These are phyloP conservation scores for Agonopterix heracliana DNA, from an alignment of 2,888 invertebrate genomes.

Conservation along the genomic window DNA sequence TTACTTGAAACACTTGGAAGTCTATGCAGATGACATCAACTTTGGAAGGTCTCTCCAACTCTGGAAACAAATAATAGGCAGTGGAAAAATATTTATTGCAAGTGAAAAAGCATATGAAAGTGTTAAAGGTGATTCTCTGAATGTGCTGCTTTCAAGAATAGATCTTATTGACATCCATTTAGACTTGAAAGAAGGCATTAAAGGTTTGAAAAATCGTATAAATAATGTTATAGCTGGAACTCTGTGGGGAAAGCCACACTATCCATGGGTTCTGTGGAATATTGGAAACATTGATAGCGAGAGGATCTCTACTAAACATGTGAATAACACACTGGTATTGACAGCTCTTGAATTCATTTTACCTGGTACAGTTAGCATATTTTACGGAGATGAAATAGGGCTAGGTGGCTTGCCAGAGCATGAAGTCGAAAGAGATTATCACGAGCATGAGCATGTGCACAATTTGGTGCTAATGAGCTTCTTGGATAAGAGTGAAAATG, in stretches of 20 bases:
- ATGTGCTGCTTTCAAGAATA: constrained; percentile 78
- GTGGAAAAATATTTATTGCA: constrained; percentile 80
- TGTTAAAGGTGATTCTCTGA: constrained; percentile 61
- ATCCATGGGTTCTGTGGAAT: constrained; percentile 89
- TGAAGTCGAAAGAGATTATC: constrained; percentile 75
- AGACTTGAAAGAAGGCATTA: constrained; percentile 74
- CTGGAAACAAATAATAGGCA: constrained; percentile 82
- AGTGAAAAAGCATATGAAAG: constrained; percentile 73
- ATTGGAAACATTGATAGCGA: constrained; percentile 79
- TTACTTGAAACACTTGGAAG: constrained; percentile 87
- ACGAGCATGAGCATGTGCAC: constrained; percentile 78
- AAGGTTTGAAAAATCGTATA: constrained; percentile 76
- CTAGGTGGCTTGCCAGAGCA: constrained; percentile 71
- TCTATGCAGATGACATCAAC: constrained; percentile 76
- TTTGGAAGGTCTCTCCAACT: constrained; percentile 76
- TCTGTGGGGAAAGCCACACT: constrained; percentile 78
- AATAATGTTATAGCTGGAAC: constrained; percentile 72
- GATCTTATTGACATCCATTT: constrained; percentile 84
- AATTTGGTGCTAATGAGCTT: constrained; percentile 85
- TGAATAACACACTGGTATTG: constrained; percentile 81
- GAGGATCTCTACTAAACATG: constrained; percentile 74
- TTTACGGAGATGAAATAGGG: constrained; percentile 94
- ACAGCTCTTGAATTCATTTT: constrained; percentile 86
- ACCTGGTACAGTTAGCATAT: constrained; percentile 90
- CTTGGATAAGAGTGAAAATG: constrained; percentile 50